Base-by-base conservation (phyloP, 1,140 invertebrate species). In the Arion vulgaris region DNA sequence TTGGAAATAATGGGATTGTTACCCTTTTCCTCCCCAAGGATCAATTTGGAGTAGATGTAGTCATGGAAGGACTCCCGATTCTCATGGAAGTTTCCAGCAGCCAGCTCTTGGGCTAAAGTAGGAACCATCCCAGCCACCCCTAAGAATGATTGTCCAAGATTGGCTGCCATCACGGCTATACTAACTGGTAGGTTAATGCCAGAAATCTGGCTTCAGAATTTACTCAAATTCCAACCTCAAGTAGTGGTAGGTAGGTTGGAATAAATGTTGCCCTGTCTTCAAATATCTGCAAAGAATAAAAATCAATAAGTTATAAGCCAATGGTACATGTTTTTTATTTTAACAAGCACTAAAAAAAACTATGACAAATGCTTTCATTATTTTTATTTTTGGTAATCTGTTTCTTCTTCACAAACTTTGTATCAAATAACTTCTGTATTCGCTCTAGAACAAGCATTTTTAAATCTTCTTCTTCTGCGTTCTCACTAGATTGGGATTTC, bases 21-120 rank as follows among this genome's bases (percentile, higher is more conserved):
- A 19, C 53, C 53, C 28, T 80, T 80, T 2, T 74, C 80, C 4
- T 81, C 71, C 15, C 69, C 80, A n/a, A 81, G 71, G 51, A 81
- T 72, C 41, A 80, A 66, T 51, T 80, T 80, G 36, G 78, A 71
- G 68, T 80, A 80, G 38, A 73, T 81, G 80, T 74, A 74, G 80
- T 81, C 69, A 51, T 81, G 80, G 71, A 81, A 81, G 17, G 80
- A 57, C 51, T 81, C 80, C 34, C 80, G 38, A 36, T 26, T 69
- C 17, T 81, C 80, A 57, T 80, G 78, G 49, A 73, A 81, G 71
- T 73, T 81, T 19, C 80, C 51, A 17, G 69, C 28, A 0, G 79
- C 79, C 13, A 81, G 45, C 36, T 81, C 80, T 49, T 81, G 80
- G 28, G 71, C 80, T 15, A 81, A 49, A 5, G 80, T 49, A 9